Conservation (phyloP, 1,140 invertebrate species). For the Drosophila trapezifrons region DNA sequence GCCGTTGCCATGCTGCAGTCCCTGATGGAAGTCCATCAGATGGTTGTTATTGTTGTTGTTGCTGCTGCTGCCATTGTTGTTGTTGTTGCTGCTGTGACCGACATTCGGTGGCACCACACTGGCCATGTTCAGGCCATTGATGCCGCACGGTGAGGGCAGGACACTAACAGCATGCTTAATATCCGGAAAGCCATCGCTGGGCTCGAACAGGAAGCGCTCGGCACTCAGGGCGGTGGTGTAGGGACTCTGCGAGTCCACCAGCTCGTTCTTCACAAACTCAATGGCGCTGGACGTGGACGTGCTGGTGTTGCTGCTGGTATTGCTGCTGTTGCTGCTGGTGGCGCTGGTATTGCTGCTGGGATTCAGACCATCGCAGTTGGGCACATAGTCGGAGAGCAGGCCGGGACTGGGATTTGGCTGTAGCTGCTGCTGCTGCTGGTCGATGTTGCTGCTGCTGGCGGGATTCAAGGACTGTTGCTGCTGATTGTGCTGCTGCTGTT, state of each 20-base stretch:
- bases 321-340: conserved; percentile 15
- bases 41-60: conserved; percentile 62
- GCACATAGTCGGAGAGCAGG: conserved; percentile 66
- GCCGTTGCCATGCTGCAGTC: conserved; percentile 35
- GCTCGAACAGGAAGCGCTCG: conserved; percentile 79
- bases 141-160: conserved; percentile 34
- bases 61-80: conserved; percentile 44
- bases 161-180: conserved; percentile 81
- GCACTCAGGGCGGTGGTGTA: conserved; percentile 80
- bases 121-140: conserved; percentile 40
- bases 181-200: conserved; percentile 73
- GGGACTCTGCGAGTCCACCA: conserved; percentile 79
- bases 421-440: conserved; percentile 45
- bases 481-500: conserved; percentile 35
- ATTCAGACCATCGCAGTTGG: conserved; percentile 64
- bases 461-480: conserved; percentile 52
- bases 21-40: conserved; percentile 69
- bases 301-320: conserved; percentile 8
- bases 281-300: conserved; percentile 43
- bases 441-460: conserved; percentile 52
- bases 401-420: conserved; percentile 33
- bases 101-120: conserved; percentile 41
- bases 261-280: conserved; percentile 82
- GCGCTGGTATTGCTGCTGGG: conserved; percentile 9
- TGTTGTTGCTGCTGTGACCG: conserved; percentile 40